These are phyloP conservation scores for Loris lydekkerianus DNA, from an alignment of 2,797 vertebrate genomes.

Conservation along the genomic window DNA sequence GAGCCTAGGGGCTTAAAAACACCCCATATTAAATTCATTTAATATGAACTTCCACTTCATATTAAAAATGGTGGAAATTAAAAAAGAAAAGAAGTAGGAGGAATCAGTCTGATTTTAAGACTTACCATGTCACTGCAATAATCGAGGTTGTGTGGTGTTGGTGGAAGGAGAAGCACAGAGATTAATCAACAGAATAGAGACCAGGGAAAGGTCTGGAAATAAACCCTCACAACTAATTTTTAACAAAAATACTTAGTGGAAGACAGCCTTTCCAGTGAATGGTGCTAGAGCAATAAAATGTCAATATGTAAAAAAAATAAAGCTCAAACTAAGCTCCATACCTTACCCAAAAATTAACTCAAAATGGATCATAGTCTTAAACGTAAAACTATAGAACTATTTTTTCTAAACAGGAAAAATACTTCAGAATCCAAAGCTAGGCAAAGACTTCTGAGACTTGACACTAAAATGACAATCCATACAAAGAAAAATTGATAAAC, in stretches of 20 bases:
- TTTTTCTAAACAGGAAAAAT: neutral
- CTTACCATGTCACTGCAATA: neutral
- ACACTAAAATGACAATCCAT: neutral
- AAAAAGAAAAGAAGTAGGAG: neutral
- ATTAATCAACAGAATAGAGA: neutral
- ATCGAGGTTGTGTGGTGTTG: neutral
- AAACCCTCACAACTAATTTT: conserved; percentile 12
- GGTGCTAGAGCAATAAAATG: neutral
- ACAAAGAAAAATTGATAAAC: conserved; percentile 1
- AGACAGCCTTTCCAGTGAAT: neutral
- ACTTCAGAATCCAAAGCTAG: neutral
- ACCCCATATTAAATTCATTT: neutral
- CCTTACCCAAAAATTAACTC: neutral
- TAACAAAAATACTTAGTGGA: neutral
- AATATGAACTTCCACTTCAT: neutral
- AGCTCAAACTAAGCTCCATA: neutral
- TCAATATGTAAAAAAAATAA: neutral
- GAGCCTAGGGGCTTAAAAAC: neutral
- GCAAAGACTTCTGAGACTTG: conserved; percentile 15
- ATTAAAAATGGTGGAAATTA: conserved; percentile 14
- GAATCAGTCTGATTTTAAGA: conserved; percentile 6
- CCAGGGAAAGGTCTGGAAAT: neutral
- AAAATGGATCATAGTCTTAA: conserved; percentile 23
- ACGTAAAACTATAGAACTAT: conserved; percentile 11
- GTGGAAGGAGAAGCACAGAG: neutral